Evolutionary conservation across 2,113 vertebrate genomes (phyloP).

Genomic region (Spizaetus ornatus): DNA sequence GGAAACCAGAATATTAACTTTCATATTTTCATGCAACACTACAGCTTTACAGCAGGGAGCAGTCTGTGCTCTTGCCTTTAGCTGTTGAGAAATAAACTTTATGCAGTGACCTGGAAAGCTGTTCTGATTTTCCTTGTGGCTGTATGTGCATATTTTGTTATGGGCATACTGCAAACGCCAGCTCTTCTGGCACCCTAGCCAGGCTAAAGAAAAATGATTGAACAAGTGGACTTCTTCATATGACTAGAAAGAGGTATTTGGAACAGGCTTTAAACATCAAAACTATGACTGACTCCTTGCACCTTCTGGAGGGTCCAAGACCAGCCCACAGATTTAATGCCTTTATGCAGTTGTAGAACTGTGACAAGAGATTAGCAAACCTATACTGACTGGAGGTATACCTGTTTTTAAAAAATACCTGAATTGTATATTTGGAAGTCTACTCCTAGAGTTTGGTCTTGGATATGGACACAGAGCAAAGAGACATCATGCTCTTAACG

Average conservation of each 20-base stretch:
- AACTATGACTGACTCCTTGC: not conserved
- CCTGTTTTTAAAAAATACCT: not conserved
- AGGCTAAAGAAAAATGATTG: not conserved
- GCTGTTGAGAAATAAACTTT: not conserved
- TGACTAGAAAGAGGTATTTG: not conserved
- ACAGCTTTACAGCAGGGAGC: not conserved
- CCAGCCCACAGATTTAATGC: not conserved
- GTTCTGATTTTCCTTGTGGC: not conserved
- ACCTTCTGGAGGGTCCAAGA: not conserved
- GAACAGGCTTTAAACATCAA: not conserved
- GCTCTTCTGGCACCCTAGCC: not conserved
- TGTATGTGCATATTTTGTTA: not conserved
- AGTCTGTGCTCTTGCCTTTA: not conserved
- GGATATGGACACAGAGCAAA: not conserved
- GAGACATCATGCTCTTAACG: not conserved
- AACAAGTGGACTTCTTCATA: not conserved
- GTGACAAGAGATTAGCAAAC: not conserved
- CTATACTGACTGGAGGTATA: not conserved
- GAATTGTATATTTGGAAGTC: not conserved
- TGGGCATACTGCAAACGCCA: not conserved
- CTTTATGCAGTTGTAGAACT: not conserved
- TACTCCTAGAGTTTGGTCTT: not conserved
- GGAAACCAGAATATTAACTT: not conserved
- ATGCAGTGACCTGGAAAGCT: not conserved
- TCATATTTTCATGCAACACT: fast-evolving